Conservation (phyloP, 2,797 vertebrate species). For the Oryzias dopingdopingensis region DNA sequence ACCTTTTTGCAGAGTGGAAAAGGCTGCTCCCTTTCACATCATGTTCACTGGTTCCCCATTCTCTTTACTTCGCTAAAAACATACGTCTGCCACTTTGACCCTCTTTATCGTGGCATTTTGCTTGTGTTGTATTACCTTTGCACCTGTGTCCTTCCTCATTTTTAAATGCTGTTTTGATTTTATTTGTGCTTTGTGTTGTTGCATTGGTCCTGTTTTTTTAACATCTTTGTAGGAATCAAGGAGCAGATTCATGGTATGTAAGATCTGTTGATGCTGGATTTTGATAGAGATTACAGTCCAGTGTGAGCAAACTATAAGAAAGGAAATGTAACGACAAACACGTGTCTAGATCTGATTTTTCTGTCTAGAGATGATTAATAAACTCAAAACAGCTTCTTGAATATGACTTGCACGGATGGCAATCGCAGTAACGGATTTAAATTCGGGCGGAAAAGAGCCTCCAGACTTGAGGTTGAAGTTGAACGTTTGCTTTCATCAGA, state of each 20-base stretch:
- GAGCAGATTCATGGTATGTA: background rate
- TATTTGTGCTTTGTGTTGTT: too few relatives aligned
- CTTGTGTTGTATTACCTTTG: too few relatives aligned
- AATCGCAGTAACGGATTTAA: slow-evolving; percentile 72
- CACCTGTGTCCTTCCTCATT: too few relatives aligned
- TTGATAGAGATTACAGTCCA: background rate
- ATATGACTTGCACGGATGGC: background rate
- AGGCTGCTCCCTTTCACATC: background rate
- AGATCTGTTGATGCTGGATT: background rate
- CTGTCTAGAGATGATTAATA: background rate
- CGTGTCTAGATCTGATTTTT: background rate
- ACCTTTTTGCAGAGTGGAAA: background rate
- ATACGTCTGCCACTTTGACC: background rate
- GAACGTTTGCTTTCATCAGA: slow-evolving; percentile 8
- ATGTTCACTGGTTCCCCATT: background rate
- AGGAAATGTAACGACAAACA: background rate
- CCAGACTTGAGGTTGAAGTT: slow-evolving; percentile 79
- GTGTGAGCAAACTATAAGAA: background rate
- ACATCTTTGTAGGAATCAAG: too few relatives aligned
- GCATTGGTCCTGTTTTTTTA: too few relatives aligned
- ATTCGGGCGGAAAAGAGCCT: slow-evolving; percentile 72
- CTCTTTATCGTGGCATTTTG: too few relatives aligned
- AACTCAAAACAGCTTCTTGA: background rate
- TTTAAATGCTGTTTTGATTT: too few relatives aligned
- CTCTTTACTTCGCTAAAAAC: background rate